phyloP scores from a whole-genome alignment of 2,888 invertebrate species.

The Encarsia formosa region DNA sequence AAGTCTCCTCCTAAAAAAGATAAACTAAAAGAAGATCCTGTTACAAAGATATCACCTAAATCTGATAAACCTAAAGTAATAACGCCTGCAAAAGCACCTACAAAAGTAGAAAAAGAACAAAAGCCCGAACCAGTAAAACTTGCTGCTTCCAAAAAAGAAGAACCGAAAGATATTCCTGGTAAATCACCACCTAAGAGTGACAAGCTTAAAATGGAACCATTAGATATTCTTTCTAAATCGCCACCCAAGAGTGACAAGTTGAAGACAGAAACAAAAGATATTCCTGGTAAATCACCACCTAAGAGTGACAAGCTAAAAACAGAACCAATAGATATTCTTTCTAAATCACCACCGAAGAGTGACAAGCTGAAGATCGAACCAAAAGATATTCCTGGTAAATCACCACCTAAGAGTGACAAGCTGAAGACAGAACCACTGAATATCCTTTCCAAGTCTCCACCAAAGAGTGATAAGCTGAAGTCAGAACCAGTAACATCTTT shows the following conservation, averaged over 20 bases:
- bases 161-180: neutral
- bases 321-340: neutral
- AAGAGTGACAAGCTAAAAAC: slow-evolving; percentile 15
- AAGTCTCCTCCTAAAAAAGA: slow-evolving; percentile 19
- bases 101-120: slow-evolving; percentile 12
- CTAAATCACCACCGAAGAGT: slow-evolving; percentile 15
- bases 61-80: slow-evolving; percentile 11
- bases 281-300: slow-evolving; percentile 12
- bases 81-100: neutral
- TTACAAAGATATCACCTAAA: slow-evolving; percentile 8
- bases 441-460: neutral
- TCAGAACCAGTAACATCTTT: no score
- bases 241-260: neutral
- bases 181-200: slow-evolving; percentile 14
- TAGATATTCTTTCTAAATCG: neutral
- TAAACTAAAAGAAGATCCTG: slow-evolving; percentile 8
- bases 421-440: neutral
- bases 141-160: neutral
- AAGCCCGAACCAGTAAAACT: neutral
- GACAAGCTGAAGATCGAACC: slow-evolving; percentile 11
- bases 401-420: neutral
- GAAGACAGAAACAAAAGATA: neutral
- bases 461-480: slow-evolving; percentile 1
- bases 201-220: neutral
- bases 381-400: neutral